phyloP scores from a whole-genome alignment of 2,113 vertebrate genomes.

The Pristiophorus japonicus region DNA sequence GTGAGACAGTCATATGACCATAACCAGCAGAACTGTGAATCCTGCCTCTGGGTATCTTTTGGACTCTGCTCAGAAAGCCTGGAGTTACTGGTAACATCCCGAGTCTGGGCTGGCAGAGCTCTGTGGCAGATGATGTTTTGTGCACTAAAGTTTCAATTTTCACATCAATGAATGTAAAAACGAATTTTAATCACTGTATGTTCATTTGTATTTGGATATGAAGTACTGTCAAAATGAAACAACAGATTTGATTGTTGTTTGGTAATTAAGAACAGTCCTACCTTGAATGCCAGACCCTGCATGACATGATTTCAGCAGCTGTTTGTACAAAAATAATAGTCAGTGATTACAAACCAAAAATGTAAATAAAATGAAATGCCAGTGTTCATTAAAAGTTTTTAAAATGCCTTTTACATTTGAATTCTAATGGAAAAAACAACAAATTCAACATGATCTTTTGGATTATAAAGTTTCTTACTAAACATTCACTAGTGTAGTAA shows the following conservation, averaged over 20 bases:
- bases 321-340: constrained; percentile 82
- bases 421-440: neutral
- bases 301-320: constrained; percentile 99
- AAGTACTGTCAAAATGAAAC: neutral
- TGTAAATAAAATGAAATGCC: constrained; percentile 13
- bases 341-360: constrained; percentile 27
- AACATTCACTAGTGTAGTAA: neutral
- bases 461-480: neutral
- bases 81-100: neutral
- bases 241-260: constrained; percentile 18
- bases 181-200: neutral
- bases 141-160: neutral
- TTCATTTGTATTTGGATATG: neutral
- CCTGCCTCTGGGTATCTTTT: neutral
- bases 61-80: neutral
- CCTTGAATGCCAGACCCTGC: constrained; percentile 94
- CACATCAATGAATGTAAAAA: neutral
- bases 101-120: neutral
- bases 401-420: constrained; percentile 19
- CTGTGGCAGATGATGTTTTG: neutral
- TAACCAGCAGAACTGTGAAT: neutral
- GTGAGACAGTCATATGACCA: neutral
- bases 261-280: constrained; percentile 61
- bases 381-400: neutral
- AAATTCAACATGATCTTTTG: constrained; percentile 4